phyloP scores from a whole-genome alignment of 2,888 invertebrate genomes.

The Achlya flavicornis region DNA sequence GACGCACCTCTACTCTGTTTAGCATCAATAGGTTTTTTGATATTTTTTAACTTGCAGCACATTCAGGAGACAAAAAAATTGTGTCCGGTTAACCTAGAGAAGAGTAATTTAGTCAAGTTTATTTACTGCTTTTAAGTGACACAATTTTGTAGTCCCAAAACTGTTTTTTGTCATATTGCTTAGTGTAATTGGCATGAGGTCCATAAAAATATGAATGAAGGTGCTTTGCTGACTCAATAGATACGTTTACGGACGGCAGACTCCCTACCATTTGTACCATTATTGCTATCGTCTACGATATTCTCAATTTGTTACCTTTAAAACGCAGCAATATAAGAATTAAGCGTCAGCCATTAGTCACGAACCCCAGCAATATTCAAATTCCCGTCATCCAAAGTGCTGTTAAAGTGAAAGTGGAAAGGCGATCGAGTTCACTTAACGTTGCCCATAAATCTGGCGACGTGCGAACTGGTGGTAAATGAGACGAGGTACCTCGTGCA shows the following conservation, averaged over 20 bases:
- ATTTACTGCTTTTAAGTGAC: too few relatives aligned
- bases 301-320: constrained; percentile 16
- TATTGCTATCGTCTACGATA: constrained; percentile 7
- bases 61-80: background rate
- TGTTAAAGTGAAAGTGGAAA: constrained; percentile 38
- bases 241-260: background rate
- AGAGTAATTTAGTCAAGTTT: background rate
- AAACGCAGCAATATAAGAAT: constrained; percentile 19
- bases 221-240: background rate
- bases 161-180: too few relatives aligned
- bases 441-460: constrained; percentile 60
- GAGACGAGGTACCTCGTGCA: constrained; percentile 60
- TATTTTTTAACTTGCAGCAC: background rate
- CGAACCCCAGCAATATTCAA: constrained; percentile 11
- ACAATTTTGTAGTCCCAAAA: too few relatives aligned
- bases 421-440: constrained; percentile 71
- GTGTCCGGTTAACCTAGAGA: background rate
- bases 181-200: too few relatives aligned
- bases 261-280: background rate
- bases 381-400: constrained; percentile 15
- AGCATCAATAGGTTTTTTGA: constrained; percentile 40
- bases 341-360: constrained; percentile 18
- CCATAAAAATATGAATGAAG: background rate
- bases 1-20: constrained; percentile 54
- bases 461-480: constrained; percentile 55